phyloP scores from a whole-genome alignment of 2,113 vertebrate species.

The Pituophis catenifer region DNA sequence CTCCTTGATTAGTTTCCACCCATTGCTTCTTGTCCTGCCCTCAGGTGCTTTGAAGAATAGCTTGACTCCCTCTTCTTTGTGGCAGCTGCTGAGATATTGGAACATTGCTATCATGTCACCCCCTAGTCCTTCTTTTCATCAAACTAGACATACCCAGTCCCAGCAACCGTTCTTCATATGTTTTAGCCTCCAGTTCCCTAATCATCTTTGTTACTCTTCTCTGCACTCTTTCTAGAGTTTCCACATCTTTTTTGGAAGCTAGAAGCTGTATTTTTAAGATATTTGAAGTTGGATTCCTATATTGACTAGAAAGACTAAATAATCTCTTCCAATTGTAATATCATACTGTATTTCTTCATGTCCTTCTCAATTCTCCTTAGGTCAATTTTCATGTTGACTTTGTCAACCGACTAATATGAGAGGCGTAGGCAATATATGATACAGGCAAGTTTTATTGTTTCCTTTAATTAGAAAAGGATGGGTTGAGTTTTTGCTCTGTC shows the following conservation, averaged over 20 bases:
- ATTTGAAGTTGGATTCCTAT: background rate
- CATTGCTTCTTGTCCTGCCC: too few species aligned
- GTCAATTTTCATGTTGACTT: background rate
- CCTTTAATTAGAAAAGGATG: conserved; percentile 14
- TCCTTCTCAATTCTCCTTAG: conserved; percentile 2
- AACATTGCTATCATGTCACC: too few species aligned
- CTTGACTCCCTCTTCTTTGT: too few species aligned
- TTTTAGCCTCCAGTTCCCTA: too few species aligned
- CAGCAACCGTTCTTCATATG: too few species aligned
- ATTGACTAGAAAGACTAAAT: background rate
- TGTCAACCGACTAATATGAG: background rate
- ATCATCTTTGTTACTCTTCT: too few species aligned
- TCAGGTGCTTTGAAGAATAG: too few species aligned
- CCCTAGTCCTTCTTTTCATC: too few species aligned
- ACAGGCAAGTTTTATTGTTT: conserved; percentile 5
- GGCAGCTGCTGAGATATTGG: too few species aligned
- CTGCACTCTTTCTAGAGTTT: too few species aligned
- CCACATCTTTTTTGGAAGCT: background rate
- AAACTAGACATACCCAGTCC: too few species aligned
- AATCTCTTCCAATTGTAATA: background rate
- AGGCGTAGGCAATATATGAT: background rate
- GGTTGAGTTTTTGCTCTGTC: background rate
- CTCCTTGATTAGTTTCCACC: too few species aligned
- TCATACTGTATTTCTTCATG: background rate
- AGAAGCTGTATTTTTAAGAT: background rate